Evolutionary conservation across 2,113 vertebrate species (phyloP), one percentile per base, ranked within the genome.

Genomic region (Beaufortia kweichowensis): DNA sequence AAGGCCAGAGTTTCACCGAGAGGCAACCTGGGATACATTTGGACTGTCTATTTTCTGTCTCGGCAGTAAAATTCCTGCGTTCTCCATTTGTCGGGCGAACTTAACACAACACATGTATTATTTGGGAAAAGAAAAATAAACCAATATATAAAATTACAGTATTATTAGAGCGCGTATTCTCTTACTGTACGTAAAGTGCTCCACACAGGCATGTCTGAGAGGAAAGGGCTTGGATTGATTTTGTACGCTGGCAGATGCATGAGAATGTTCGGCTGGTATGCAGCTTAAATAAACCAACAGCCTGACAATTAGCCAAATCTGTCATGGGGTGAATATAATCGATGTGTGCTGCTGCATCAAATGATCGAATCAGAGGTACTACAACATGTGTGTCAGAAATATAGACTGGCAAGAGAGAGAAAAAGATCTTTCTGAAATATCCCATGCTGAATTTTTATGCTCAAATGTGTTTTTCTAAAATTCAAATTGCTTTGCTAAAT

Each of bases 131-230:
- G 82, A 85, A 90, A 90, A 88, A 84, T 85, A 87, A 81, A 71
- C 85, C 31, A 53, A 67, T 78, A 87, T 86, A 81, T 91, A 88
- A 84, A 79, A 82, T 91, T 89, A 87, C 90, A 88, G 83, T 86
- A 82, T 87, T 90, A 88, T 87, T 89, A 90, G 79, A 78, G 82
- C 7, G 35, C 77, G 57, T 78, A 82, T 83, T 84, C 35, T 43
- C 63, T 81, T 76, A 62, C 80, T 84, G 79, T 82, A 76, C 41
- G 41, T 24, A 80, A 79, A 83, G 76, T 81, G 75, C 77, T 80
- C 81, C 70, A 62, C 65, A 55, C 61, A 76, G 81, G 82, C 83
- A 70, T 76, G 80, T 67, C 84, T 67, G 79, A 83, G 74, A 73
- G 74, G 75, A 76, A 60, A 53, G 71, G 71, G 62, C 62, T 78